Evolutionary conservation across 2,888 invertebrate genomes (phyloP).

Genomic region (Mechanitis mazaeus): DNA sequence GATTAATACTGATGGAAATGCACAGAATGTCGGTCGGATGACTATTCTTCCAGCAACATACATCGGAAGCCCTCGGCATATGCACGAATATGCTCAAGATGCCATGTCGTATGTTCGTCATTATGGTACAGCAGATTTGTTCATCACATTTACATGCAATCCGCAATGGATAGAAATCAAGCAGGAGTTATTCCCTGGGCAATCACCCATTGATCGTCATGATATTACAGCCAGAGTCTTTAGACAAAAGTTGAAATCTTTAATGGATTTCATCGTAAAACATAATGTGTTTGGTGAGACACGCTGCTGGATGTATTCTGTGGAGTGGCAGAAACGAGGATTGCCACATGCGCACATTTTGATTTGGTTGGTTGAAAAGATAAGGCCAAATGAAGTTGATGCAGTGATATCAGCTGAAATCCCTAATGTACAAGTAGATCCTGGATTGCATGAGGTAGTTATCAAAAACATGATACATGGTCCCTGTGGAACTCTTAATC

Average conservation of each 20-base stretch:
- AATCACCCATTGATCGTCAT: conserved; percentile 35
- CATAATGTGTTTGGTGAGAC: conserved; percentile 28
- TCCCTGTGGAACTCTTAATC: conserved; percentile 28
- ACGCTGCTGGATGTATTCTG: conserved; percentile 31
- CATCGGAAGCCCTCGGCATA: conserved; percentile 32
- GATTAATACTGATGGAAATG: conserved; percentile 18
- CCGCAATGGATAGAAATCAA: conserved; percentile 36
- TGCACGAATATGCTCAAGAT: conserved; percentile 35
- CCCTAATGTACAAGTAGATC: conserved; percentile 25
- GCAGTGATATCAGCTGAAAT: conserved; percentile 30
- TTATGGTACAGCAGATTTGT: conserved; percentile 37
- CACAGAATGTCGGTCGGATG: conserved; percentile 34
- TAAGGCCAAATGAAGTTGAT: conserved; percentile 32
- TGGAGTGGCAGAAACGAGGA: conserved; percentile 31
- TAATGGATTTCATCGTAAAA: conserved; percentile 31
- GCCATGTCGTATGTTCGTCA: conserved; percentile 40
- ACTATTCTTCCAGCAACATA: conserved; percentile 40
- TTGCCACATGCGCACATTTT: conserved; percentile 30
- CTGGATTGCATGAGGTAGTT: conserved; percentile 25
- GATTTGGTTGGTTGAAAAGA: conserved; percentile 29
- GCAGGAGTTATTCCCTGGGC: conserved; percentile 24
- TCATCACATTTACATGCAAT: conserved; percentile 34
- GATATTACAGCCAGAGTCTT: conserved; percentile 35
- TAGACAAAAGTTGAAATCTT: conserved; percentile 28
- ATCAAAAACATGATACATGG: conserved; percentile 30